phyloP scores from a whole-genome alignment of 2,797 vertebrate genomes.

The Crypturellus tataupa region DNA sequence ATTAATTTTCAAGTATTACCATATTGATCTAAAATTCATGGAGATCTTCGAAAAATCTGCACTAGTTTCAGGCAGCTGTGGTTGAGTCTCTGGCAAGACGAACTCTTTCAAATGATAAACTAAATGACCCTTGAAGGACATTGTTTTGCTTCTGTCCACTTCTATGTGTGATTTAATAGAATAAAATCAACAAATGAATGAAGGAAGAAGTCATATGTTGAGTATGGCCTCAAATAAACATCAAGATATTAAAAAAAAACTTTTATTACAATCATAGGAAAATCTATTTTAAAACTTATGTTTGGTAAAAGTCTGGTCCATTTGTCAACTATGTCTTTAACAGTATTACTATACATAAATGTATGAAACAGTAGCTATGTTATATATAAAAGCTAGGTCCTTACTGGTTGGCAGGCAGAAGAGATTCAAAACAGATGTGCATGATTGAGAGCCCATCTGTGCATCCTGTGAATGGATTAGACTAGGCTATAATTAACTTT shows the following conservation, averaged over 20 bases:
- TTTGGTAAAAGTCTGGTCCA: not conserved
- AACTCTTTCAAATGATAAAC: not conserved
- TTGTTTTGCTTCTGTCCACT: not conserved
- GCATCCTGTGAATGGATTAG: not conserved
- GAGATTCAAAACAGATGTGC: not conserved
- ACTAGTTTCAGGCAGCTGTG: not conserved
- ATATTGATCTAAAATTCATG: not conserved
- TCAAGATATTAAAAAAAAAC: not conserved
- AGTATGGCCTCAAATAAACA: not conserved
- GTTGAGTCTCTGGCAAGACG: not conserved
- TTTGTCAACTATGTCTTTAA: not conserved
- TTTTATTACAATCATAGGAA: not conserved
- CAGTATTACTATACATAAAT: not conserved
- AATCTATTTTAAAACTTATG: not conserved
- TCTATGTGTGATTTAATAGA: not conserved
- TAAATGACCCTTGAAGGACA: fast-evolving
- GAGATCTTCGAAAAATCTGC: not conserved
- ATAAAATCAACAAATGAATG: not conserved
- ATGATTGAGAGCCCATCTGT: not conserved
- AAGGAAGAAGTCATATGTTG: not conserved
- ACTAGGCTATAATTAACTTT: not conserved
- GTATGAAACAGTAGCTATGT: not conserved
- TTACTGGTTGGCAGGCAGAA: not conserved
- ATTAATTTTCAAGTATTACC: not conserved
- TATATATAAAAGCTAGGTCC: not conserved